Evolutionary conservation across 2,888 invertebrate species (phyloP).

Genomic region (Nomada hirtipes): DNA sequence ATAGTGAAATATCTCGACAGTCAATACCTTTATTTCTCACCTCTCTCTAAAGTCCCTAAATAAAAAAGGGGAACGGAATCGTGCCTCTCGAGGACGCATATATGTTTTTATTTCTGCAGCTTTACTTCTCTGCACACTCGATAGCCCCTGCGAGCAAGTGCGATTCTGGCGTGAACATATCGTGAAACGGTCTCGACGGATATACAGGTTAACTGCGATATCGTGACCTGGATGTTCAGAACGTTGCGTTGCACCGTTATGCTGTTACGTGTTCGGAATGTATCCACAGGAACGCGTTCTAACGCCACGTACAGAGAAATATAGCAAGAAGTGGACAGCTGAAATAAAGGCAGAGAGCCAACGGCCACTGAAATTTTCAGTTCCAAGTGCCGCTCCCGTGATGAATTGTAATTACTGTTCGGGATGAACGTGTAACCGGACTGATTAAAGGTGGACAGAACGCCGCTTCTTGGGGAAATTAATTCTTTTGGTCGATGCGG

Average conservation of each 20-base stretch:
- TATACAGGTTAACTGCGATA: slow-evolving; percentile 63
- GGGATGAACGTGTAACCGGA: not conserved
- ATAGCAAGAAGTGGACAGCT: not conserved
- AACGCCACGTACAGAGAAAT: not conserved
- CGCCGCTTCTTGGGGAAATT: not conserved
- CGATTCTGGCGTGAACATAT: slow-evolving; percentile 15
- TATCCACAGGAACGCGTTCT: slow-evolving; percentile 28
- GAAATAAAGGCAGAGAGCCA: not conserved
- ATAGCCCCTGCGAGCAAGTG: not conserved
- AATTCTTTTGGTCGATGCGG: not conserved
- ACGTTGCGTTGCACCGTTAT: slow-evolving; percentile 57
- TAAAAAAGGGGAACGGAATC: too few species aligned
- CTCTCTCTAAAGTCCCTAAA: too few species aligned
- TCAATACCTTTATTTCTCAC: too few species aligned
- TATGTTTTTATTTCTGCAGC: too few species aligned
- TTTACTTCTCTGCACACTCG: not conserved
- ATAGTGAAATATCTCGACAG: too few species aligned
- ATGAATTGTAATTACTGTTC: slow-evolving; percentile 26
- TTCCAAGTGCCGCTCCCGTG: not conserved
- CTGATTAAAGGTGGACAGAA: not conserved
- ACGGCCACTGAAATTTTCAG: not conserved
- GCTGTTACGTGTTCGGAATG: slow-evolving; percentile 61
- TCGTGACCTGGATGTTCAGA: slow-evolving; percentile 61
- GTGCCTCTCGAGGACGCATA: too few species aligned
- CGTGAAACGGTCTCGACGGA: slow-evolving; percentile 22